phyloP scores from a whole-genome alignment of 2,113 vertebrate genomes.

The Lophochroa leadbeateri region DNA sequence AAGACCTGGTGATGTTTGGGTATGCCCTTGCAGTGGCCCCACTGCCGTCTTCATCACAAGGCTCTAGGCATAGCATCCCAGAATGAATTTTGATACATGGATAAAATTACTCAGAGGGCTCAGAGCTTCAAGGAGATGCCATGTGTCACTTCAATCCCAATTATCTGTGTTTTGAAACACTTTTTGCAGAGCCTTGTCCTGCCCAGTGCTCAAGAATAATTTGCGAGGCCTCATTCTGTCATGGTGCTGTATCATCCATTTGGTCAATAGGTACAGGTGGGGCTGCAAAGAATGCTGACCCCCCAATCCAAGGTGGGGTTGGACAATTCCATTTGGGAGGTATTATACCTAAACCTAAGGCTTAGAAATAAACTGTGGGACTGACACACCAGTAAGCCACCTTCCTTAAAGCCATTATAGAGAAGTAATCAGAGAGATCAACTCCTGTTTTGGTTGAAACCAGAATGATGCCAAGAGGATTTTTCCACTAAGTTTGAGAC shows the following conservation, averaged over 20 bases:
- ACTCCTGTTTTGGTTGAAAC: not conserved
- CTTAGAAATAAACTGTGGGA: not conserved
- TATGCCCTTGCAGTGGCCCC: not conserved
- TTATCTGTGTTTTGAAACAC: not conserved
- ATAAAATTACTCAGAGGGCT: not conserved
- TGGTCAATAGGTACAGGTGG: rapidly evolving
- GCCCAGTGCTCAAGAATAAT: not conserved
- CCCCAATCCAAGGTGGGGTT: not conserved
- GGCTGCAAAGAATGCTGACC: not conserved
- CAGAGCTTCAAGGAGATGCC: not conserved
- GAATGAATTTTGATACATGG: not conserved
- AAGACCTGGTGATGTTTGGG: not conserved
- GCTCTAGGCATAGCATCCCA: not conserved
- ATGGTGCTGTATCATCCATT: not conserved
- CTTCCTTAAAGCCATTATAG: not conserved
- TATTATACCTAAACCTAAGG: not conserved
- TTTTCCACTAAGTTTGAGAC: not conserved
- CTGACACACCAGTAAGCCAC: not conserved
- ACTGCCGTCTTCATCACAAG: not conserved
- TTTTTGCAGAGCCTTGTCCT: not conserved
- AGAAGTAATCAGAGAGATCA: not conserved
- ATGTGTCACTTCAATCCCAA: rapidly evolving
- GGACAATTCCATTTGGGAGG: not conserved
- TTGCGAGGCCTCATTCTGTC: not conserved
- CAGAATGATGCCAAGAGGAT: not conserved